Percentiles rank a stretch among this genome's conserved stretches.
phyloP scores from a whole-genome alignment of 2,888 invertebrate genomes.

The Escarpia spicata region DNA sequence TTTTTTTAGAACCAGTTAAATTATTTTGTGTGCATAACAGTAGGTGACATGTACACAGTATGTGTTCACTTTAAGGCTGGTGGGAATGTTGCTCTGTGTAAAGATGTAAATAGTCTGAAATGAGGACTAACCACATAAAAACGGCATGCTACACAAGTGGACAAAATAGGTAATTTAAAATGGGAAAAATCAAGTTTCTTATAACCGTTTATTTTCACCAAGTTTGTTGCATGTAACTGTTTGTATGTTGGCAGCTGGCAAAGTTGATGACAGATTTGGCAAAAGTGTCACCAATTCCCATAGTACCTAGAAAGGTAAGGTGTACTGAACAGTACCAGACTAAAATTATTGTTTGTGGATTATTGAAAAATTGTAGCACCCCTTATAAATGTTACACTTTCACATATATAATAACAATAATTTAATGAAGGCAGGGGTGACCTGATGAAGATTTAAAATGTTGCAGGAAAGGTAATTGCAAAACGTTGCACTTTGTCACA shows the following conservation, averaged over 20 bases:
- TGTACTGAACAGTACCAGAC: background rate
- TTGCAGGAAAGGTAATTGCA: too few relatives aligned
- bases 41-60: too few relatives aligned
- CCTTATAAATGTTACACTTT: too few relatives aligned
- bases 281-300: background rate
- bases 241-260: background rate
- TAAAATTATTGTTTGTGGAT: background rate
- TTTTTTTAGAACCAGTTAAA: too few relatives aligned
- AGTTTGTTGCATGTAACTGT: background rate
- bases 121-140: background rate
- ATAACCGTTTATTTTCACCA: background rate
- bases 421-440: too few relatives aligned
- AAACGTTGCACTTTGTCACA: too few relatives aligned
- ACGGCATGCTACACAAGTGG: background rate
- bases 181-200: background rate
- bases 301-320: constrained; percentile 6
- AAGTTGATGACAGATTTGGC: background rate
- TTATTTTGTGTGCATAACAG: too few relatives aligned
- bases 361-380: background rate
- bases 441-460: too few relatives aligned
- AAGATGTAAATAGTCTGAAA: too few relatives aligned
- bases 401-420: too few relatives aligned
- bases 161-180: background rate
- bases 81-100: too few relatives aligned
- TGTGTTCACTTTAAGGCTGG: too few relatives aligned